Conservation (phyloP, 30 jellyfish, hydroid and myxozoan genomes). For the Turritopsis rubra region DNA sequence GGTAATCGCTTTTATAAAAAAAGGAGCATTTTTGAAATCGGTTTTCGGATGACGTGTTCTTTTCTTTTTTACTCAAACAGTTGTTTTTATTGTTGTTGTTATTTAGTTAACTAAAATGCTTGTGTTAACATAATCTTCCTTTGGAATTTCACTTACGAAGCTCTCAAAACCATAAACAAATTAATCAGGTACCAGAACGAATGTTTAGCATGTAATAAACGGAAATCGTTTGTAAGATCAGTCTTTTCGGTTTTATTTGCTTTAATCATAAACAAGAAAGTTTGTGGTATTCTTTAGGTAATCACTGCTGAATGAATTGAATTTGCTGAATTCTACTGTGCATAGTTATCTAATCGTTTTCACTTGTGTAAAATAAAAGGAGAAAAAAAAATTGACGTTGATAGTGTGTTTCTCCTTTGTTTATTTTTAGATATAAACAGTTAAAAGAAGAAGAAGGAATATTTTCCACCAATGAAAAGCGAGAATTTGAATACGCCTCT, state of each 20-base stretch:
- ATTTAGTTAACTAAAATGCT: neutral
- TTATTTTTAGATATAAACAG: neutral
- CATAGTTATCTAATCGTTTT: neutral
- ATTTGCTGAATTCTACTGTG: neutral
- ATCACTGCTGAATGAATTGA: neutral
- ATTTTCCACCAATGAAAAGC: neutral
- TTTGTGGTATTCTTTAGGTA: neutral
- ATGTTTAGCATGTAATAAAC: neutral
- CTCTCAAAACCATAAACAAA: neutral
- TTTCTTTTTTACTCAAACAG: neutral
- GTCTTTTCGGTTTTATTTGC: neutral
- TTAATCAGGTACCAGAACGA: neutral
- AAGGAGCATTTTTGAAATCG: no score
- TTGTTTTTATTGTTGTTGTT: neutral
- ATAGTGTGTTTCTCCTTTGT: neutral
- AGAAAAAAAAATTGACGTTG: no score
- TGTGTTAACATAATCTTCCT: neutral
- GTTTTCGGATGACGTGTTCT: neutral
- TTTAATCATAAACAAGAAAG: neutral
- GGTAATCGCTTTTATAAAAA: no score
- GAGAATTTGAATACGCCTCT: neutral
- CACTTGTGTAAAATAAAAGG: neutral
- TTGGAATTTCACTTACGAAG: neutral
- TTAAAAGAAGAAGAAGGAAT: neutral
- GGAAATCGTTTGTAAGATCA: neutral